Evolutionary conservation across 2,113 vertebrate species (phyloP), one percentile per base, ranked within the genome.

Genomic region (Limnothrissa miodon): DNA sequence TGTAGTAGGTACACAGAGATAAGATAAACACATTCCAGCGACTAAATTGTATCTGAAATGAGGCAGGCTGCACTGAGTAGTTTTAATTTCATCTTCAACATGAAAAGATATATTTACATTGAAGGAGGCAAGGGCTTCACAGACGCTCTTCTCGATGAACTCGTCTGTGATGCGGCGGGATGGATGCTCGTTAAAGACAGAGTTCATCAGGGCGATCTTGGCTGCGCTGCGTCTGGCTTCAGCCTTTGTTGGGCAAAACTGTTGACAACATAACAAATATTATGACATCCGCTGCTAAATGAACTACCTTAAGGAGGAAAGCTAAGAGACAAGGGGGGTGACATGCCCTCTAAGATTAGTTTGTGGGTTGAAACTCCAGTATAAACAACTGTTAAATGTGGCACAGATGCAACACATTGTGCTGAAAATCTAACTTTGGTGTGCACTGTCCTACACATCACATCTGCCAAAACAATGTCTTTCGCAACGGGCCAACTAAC

Each of bases 161-260:
- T 98, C 97, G 0, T 99, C 96, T 0, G 98, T 97, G 92, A 99
- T 99, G 48, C 97, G 93, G 19, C 98, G 96, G 0, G 98, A 99
- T 0, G 98, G 98, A 79, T 99, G 98, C 84, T 99, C 98, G 0
- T 99, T 99, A 87, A 99, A 99, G 53, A 99, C 98, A 0, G 98
- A 99, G 89, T 99, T 99, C 98, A 99, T 99, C 15, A 99, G 92
- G 0, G 98, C 98, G 0, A 99, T 99, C 93, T 99, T 99, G 15
- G 98, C 98, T 0, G 98, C 97, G 0, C 98, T 99, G 51, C 98
- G 91, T 0, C 98, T 93, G 0, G 97, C 98, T 81, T 99, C 98
- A 0, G 98, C 98, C 91, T 99, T 99, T 1, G 98, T 99, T 0
- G 98, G 98, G 42, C 98, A 99, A 90, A 99, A 99, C 98, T 99